Evolutionary conservation across 1,140 invertebrate species (phyloP).

Genomic region (Hylaeus anthracinus): DNA sequence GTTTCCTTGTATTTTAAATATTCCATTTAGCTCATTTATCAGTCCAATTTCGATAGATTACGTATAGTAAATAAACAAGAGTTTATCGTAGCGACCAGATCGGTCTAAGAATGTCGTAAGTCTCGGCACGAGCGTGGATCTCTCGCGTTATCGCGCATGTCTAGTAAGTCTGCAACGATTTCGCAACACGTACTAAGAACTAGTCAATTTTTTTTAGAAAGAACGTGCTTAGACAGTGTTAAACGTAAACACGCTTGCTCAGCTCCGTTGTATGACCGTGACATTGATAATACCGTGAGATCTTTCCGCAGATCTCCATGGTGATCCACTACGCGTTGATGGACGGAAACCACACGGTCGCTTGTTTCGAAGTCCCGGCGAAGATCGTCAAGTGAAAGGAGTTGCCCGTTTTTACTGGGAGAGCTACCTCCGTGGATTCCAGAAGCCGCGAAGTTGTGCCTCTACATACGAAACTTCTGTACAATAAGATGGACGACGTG

Average conservation of each 20-base stretch:
- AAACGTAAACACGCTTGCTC: no score
- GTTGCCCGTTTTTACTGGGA: not conserved
- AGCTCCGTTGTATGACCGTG: no score
- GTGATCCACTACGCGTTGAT: slow-evolving; percentile 84
- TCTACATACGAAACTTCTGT: not conserved
- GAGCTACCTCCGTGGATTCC: no score
- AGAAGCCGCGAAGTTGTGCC: not conserved
- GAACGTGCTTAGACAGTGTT: no score
- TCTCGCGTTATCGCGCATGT: not conserved
- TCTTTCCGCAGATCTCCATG: slow-evolving; percentile 77
- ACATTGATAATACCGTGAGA: not conserved
- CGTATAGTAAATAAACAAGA: not conserved
- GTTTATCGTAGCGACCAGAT: slow-evolving; percentile 17
- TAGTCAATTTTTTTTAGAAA: no score
- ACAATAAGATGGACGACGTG: not conserved
- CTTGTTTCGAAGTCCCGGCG: slow-evolving; percentile 86
- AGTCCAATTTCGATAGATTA: not conserved
- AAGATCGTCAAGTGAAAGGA: slow-evolving; percentile 78
- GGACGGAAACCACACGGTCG: slow-evolving; percentile 74
- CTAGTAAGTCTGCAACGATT: not conserved
- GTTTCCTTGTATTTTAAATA: no score
- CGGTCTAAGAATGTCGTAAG: not conserved
- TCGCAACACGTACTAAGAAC: not conserved
- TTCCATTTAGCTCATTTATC: not conserved
- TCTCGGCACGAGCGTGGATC: not conserved